Conservation (phyloP, 2,888 invertebrate genomes). For the Phaonia tiefii region DNA sequence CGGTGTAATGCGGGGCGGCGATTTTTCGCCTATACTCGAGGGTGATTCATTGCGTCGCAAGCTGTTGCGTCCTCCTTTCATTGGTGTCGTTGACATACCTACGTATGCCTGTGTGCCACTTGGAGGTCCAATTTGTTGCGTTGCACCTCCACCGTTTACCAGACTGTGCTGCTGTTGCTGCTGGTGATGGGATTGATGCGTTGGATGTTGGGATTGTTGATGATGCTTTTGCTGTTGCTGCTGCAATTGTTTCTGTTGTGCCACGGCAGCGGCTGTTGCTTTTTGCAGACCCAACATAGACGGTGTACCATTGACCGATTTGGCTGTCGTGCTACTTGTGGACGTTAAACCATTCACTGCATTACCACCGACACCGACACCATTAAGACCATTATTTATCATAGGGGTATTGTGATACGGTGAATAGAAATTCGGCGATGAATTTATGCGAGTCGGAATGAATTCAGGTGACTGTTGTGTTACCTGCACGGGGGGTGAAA, state of each 20-base stretch:
- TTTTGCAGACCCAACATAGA: constrained; percentile 77
- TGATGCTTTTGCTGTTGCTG: constrained; percentile 71
- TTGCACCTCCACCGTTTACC: constrained; percentile 69
- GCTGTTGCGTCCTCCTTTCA: constrained; percentile 75
- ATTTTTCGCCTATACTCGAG: constrained; percentile 78
- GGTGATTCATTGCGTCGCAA: constrained; percentile 78
- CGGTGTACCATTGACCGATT: constrained; percentile 73
- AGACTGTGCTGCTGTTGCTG: constrained; percentile 69
- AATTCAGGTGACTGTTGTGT: constrained; percentile 82
- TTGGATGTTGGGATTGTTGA: constrained; percentile 72
- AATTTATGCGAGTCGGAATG: constrained; percentile 81
- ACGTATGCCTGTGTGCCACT: constrained; percentile 71
- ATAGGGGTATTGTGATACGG: constrained; percentile 77
- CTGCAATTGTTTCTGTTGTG: constrained; percentile 74
- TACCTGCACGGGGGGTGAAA: constrained; percentile 77
- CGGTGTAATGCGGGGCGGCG: constrained; percentile 81
- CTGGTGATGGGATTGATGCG: constrained; percentile 63
- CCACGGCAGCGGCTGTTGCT: constrained; percentile 73
- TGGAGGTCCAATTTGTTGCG: constrained; percentile 63
- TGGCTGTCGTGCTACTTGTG: constrained; percentile 70
- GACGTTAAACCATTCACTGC: constrained; percentile 72
- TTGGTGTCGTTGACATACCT: constrained; percentile 75
- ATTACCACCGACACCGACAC: constrained; percentile 46
- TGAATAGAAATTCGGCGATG: constrained; percentile 79
- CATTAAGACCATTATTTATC: constrained; percentile 76